A percentile compares a stretch with the other conserved stretches of the same genome.
Evolutionary conservation across 23 tunicate species (phyloP).

Genomic region (Oikopleura albicans): DNA sequence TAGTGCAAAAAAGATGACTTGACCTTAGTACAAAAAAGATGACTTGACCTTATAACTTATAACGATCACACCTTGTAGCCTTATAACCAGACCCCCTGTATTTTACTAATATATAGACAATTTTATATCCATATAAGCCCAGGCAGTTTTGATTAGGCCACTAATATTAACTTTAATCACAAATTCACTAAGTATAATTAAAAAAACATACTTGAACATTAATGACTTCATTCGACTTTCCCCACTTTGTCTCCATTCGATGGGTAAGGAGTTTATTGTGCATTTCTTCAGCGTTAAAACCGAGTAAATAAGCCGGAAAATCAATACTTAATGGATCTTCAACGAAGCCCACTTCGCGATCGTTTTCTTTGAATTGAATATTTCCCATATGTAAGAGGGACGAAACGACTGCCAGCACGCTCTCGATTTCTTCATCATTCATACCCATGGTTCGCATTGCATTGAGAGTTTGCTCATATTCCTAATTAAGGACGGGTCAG

Average conservation of each 20-base stretch:
- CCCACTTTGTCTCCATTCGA: constrained; percentile 91
- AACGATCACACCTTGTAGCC: too few species aligned
- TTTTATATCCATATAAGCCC: too few species aligned
- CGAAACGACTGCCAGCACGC: constrained; percentile 54
- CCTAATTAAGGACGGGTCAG: too few species aligned
- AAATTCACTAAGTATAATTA: too few species aligned
- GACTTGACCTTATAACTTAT: too few species aligned
- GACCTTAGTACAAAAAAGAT: too few species aligned
- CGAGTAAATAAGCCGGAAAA: constrained; percentile 64
- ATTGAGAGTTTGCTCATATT: constrained; percentile 55
- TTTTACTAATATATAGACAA: too few species aligned
- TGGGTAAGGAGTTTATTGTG: constrained; percentile 55
- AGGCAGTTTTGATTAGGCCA: too few species aligned
- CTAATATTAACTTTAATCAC: too few species aligned
- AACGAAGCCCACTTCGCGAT: constrained; percentile 47
- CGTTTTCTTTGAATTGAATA: constrained; percentile 67
- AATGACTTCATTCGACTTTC: constrained; percentile 53
- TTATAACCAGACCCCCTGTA: too few species aligned
- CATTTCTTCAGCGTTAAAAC: constrained; percentile 41
- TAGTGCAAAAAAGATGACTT: too few species aligned
- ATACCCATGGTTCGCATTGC: constrained; percentile 81
- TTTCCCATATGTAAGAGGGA: constrained; percentile 63
- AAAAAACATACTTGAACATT: too few species aligned
- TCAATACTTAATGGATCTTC: constrained; percentile 35
- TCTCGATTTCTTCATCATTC: constrained; percentile 32